A percentile compares a stretch with the other conserved stretches of the same genome.
Evolutionary conservation across 2,797 vertebrate species (phyloP).

Genomic region (Myioborus melanocephalus): DNA sequence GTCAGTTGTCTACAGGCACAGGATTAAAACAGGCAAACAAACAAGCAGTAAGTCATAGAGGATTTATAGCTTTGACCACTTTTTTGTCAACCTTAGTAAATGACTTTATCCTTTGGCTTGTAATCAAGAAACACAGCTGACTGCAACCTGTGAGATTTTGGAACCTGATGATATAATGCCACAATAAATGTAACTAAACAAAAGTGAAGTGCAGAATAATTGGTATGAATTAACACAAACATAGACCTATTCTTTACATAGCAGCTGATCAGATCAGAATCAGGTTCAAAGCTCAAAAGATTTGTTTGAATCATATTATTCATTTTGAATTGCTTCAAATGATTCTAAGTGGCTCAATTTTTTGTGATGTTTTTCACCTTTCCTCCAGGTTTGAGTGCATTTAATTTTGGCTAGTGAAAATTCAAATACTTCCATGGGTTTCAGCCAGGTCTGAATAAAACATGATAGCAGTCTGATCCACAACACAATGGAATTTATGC

Average conservation of each 20-base stretch:
- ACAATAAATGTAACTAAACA: neutral
- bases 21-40: neutral
- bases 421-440: neutral
- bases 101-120: neutral
- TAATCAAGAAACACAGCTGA: neutral
- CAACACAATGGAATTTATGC: neutral
- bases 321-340: neutral
- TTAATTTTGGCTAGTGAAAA: neutral
- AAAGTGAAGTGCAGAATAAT: neutral
- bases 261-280: neutral
- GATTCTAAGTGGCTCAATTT: neutral
- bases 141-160: neutral
- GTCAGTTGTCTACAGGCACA: neutral
- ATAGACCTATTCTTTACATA: neutral
- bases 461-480: neutral
- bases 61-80: neutral
- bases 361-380: neutral
- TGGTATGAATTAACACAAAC: neutral
- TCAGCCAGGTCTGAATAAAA: neutral
- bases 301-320: neutral
- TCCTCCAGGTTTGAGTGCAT: neutral
- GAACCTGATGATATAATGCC: neutral
- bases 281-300: neutral
- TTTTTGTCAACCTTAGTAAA: neutral
- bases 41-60: neutral